A percentile compares a stretch with the other conserved stretches of the same genome.
phyloP scores from a whole-genome alignment of 1,140 invertebrate genomes.

The Muscidifurax raptorellus region DNA sequence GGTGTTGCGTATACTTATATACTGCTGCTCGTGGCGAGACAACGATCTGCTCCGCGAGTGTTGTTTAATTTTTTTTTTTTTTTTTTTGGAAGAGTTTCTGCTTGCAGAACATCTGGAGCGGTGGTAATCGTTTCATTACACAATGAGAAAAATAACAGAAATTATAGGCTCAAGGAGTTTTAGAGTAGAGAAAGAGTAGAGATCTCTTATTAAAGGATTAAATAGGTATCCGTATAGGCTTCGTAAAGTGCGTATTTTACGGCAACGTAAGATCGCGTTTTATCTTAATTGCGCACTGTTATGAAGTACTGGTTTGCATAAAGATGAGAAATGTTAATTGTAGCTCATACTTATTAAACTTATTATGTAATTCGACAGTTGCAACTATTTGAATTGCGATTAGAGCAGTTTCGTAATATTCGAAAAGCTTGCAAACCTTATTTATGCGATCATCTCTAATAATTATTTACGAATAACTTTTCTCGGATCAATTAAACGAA shows the following conservation, averaged over 20 bases:
- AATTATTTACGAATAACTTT: too few relatives aligned
- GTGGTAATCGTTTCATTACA: slow-evolving; percentile 3
- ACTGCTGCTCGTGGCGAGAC: neutral
- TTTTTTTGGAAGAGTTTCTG: neutral
- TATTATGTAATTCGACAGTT: neutral
- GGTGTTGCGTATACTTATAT: slow-evolving; percentile 13
- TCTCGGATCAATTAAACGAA: too few relatives aligned
- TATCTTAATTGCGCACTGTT: neutral
- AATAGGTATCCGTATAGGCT: neutral
- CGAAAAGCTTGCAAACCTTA: too few relatives aligned
- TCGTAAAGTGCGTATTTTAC: too few relatives aligned
- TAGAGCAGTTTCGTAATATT: neutral
- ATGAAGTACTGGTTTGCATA: neutral
- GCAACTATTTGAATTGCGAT: neutral
- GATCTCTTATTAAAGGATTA: neutral
- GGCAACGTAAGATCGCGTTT: too few relatives aligned
- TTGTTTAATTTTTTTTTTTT: neutral
- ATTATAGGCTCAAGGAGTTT: neutral
- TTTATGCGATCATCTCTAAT: too few relatives aligned
- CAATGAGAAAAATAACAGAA: slow-evolving; percentile 2
- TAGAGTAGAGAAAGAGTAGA: neutral
- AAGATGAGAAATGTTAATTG: slow-evolving; percentile 8
- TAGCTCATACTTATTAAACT: neutral
- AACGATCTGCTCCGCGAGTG: neutral
- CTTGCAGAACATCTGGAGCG: too few relatives aligned